Conservation (phyloP, 1,140 invertebrate genomes). For the Drosophila bifasciata region DNA sequence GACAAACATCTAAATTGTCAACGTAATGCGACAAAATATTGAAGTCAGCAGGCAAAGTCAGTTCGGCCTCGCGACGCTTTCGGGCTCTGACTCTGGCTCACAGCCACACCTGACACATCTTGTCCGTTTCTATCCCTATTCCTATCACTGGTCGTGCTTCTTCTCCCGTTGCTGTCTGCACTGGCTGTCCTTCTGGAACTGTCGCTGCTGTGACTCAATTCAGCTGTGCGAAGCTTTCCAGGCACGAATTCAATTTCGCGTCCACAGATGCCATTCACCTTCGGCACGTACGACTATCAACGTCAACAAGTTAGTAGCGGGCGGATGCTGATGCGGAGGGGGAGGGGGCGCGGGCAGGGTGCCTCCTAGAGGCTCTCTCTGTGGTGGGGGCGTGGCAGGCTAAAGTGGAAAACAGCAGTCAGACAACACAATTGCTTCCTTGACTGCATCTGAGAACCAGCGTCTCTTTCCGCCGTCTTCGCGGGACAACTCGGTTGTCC, state of each 20-base stretch:
- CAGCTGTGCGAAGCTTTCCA: constrained; percentile 60
- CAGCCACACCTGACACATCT: constrained; percentile 12
- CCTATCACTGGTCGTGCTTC: no score
- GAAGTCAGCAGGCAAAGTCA: constrained; percentile 73
- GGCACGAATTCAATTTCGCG: constrained; percentile 83
- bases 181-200: constrained; percentile 14
- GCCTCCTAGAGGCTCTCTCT: no score
- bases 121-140: constrained; percentile 1
- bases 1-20: constrained; percentile 83
- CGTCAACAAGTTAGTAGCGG: constrained; percentile 76
- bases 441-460: constrained; percentile 65
- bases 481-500: constrained; percentile 52
- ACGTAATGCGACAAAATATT: constrained; percentile 82
- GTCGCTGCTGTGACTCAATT: constrained; percentile 61
- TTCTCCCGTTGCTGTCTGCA: constrained; percentile 14
- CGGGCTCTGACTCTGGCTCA: constrained; percentile 12
- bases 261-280: constrained; percentile 82
- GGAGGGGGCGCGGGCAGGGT: not conserved
- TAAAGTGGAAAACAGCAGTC: constrained; percentile 81
- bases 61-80: constrained; percentile 23
- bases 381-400: constrained; percentile 63
- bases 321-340: no score
- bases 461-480: constrained; percentile 29
- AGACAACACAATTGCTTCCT: constrained; percentile 82
- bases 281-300: constrained; percentile 81